Base-by-base conservation (phyloP, 2,797 vertebrate species). In the Poecilia wingei region DNA sequence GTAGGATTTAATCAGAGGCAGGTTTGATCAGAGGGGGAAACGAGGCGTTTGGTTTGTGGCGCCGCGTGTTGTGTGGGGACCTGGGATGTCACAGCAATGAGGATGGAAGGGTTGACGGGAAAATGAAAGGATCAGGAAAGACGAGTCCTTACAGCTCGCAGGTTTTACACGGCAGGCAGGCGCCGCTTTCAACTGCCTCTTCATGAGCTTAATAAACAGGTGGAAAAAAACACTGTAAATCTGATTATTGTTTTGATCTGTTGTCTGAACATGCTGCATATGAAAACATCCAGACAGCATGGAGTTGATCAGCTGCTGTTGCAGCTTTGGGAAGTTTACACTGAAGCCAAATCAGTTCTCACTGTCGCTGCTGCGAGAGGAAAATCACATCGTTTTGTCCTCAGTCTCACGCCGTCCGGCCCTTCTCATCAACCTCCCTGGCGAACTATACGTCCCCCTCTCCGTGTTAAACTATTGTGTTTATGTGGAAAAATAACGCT, bases 1-100 rank as follows among this genome's bases (percentile, higher is more conserved):
- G 91, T 94, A 94, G 92, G 90, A 93, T 95, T 94, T 93, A 93
- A 95, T 95, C 94, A 95, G 91, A 93, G 87, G 82, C 84, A 81
- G 91, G 94, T 95, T 95, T 95, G 95, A 96, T 96, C 95, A 95
- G 79, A 77, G 83, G 81, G 82, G 78, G 85, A 85, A 86, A 86
- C 76, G 85, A 93, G 90, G 88, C 86, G 88, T 94, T 95, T 95
- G 93, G 89, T 93, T 91, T 92, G 95, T 94, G 94, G 94, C 57
- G 87, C 64, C 64, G 86, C 57, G 80, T 79, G 82, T 16, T 70
- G 68, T 28, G 68, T 45, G 84, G 86, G 89, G 87, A 89, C 86
- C 80, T 55, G 80, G 81, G 83, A 89, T 94, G 95, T 95, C 94
- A 94, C 75, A 69, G 82, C 51, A 73, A 94, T 93, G 91, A 94